phyloP scores from a whole-genome alignment of 2,113 vertebrate species.

The Morphnarchus princeps region DNA sequence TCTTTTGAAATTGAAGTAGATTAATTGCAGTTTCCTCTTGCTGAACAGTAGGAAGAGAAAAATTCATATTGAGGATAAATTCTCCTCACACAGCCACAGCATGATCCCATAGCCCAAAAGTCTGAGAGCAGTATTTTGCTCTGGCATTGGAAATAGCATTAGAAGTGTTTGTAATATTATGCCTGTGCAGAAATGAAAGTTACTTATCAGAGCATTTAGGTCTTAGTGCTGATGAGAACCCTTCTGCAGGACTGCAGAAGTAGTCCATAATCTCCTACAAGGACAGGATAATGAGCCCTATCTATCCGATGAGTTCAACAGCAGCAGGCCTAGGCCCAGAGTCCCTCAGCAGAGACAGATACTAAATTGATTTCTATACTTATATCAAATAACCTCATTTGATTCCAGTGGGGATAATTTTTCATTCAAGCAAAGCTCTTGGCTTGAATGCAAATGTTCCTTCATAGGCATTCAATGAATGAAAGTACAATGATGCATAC shows the following conservation, averaged over 20 bases:
- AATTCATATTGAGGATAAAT: not conserved
- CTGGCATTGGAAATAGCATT: not conserved
- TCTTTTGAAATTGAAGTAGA: not conserved
- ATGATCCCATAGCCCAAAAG: not conserved
- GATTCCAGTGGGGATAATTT: slow-evolving; percentile 23
- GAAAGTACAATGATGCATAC: not conserved
- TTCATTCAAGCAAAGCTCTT: not conserved
- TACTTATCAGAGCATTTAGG: not conserved
- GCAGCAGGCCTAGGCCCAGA: not conserved
- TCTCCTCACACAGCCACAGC: not conserved
- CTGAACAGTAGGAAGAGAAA: not conserved
- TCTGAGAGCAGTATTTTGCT: not conserved
- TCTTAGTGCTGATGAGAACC: not conserved
- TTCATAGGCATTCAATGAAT: not conserved
- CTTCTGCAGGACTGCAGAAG: not conserved
- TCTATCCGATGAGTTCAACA: not conserved
- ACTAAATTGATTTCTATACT: slow-evolving; percentile 33
- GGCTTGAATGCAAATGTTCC: not conserved
- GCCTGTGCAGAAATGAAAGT: not conserved
- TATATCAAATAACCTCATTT: slow-evolving; percentile 6
- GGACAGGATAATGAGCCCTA: not conserved
- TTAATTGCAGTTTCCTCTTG: not conserved
- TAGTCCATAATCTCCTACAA: not conserved
- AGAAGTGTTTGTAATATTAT: not conserved
- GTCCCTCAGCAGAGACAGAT: not conserved